Percentiles rank a stretch among this genome's conserved stretches.
Conservation (phyloP, 2,888 invertebrate species). For the Acanthosepion pharaonis region DNA sequence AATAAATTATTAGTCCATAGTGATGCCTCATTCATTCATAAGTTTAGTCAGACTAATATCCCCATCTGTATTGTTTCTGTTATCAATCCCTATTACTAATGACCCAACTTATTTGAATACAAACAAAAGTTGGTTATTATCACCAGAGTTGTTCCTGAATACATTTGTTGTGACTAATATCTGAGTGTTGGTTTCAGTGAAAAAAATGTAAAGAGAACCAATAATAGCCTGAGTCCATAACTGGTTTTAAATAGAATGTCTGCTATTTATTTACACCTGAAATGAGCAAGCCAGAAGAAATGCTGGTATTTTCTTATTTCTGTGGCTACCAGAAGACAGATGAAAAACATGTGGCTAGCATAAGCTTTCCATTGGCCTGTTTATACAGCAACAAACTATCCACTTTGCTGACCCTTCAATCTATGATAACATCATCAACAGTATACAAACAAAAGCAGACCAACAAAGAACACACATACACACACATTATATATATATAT, state of each 20-base stretch:
- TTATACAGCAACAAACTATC: background rate
- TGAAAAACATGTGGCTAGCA: slow-evolving; percentile 8
- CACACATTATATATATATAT: background rate
- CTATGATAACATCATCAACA: background rate
- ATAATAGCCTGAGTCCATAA: background rate
- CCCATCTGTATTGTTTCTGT: background rate
- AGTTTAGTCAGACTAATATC: background rate
- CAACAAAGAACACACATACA: background rate
- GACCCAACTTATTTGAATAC: background rate
- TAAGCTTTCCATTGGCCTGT: background rate
- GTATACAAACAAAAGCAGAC: background rate
- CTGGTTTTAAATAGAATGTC: background rate
- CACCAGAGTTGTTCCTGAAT: background rate
- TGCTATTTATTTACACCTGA: slow-evolving; percentile 33
- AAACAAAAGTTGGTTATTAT: background rate
- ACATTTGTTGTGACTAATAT: background rate
- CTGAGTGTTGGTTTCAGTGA: background rate
- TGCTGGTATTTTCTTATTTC: slow-evolving; percentile 11
- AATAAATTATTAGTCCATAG: background rate
- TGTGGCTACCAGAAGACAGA: background rate
- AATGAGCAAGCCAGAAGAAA: background rate
- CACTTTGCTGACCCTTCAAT: slow-evolving; percentile 2
- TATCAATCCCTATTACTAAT: background rate
- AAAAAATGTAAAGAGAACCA: background rate
- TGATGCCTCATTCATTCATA: background rate